Evolutionary conservation across 2,888 invertebrate genomes (phyloP).

Genomic region (Leptogaster cylindrica): DNA sequence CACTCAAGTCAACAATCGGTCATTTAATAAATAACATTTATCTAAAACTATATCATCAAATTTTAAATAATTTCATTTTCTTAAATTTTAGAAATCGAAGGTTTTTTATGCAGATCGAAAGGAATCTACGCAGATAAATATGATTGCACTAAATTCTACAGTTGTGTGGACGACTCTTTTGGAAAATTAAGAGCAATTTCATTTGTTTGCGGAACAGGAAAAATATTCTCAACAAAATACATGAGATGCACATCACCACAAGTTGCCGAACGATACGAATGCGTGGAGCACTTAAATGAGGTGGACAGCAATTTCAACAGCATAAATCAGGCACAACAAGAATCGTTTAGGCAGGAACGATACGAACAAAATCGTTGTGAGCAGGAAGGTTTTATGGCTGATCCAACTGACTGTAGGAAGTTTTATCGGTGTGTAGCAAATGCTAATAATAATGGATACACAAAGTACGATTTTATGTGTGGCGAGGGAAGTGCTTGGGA

Average conservation of each 20-base stretch:
- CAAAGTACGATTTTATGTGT: slow-evolving; percentile 62
- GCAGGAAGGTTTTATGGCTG: slow-evolving; percentile 62
- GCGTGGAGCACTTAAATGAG: slow-evolving; percentile 64
- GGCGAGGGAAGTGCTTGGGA: slow-evolving; percentile 64
- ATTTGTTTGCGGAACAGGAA: slow-evolving; percentile 78
- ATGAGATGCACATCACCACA: slow-evolving; percentile 75
- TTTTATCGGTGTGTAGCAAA: slow-evolving; percentile 66
- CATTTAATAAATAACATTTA: no score
- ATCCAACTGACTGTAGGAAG: slow-evolving; percentile 64
- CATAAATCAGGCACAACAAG: not conserved
- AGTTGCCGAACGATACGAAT: slow-evolving; percentile 72
- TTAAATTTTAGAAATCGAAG: not conserved
- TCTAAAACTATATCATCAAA: no score
- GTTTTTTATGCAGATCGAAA: slow-evolving; percentile 65
- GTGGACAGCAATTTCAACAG: slow-evolving; percentile 48
- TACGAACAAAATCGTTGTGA: slow-evolving; percentile 52
- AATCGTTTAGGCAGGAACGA: not conserved
- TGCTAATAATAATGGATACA: slow-evolving; percentile 51
- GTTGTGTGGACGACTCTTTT: slow-evolving; percentile 71
- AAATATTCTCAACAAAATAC: slow-evolving; percentile 73
- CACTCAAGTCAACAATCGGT: no score
- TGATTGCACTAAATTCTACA: slow-evolving; percentile 77
- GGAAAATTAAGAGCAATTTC: slow-evolving; percentile 66
- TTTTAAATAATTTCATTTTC: no score
- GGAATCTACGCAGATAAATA: slow-evolving; percentile 75